Conservation (phyloP, 2,113 vertebrate genomes). For the Spilogale gracilis region DNA sequence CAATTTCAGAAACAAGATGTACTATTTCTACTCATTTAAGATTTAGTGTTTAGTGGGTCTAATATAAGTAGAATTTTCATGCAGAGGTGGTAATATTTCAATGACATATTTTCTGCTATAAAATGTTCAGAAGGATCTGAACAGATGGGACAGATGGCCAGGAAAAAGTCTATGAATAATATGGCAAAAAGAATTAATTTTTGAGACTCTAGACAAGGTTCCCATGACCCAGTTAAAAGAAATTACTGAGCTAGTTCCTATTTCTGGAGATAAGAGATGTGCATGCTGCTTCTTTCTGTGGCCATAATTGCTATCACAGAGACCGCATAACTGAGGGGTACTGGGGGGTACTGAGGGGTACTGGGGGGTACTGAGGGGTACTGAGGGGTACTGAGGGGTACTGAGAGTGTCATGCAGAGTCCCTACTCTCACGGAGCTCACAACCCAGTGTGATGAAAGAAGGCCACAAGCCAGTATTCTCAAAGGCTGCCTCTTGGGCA, state of each 20-base stretch:
- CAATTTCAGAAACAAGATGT: not conserved
- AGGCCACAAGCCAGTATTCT: not conserved
- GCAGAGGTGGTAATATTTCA: not conserved
- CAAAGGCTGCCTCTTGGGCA: not conserved
- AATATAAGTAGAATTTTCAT: not conserved
- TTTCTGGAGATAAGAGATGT: not conserved
- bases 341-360: no score
- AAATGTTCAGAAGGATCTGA: not conserved
- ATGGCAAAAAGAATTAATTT: not conserved
- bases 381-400: no score
- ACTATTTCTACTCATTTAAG: constrained; percentile 13
- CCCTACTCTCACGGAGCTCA: not conserved
- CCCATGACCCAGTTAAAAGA: not conserved
- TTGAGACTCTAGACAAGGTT: not conserved
- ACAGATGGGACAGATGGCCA: not conserved
- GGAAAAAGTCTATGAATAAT: not conserved
- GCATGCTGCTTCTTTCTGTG: not conserved
- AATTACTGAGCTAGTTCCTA: not conserved
- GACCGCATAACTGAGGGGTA: not conserved
- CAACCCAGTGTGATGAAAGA: not conserved
- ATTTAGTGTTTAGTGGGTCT: not conserved
- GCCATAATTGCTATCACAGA: not conserved
- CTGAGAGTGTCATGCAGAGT: no score
- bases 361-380: no score
- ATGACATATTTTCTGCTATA: not conserved